phyloP scores from a whole-genome alignment of 2,113 vertebrate genomes.

The Nansenia antarctica region DNA sequence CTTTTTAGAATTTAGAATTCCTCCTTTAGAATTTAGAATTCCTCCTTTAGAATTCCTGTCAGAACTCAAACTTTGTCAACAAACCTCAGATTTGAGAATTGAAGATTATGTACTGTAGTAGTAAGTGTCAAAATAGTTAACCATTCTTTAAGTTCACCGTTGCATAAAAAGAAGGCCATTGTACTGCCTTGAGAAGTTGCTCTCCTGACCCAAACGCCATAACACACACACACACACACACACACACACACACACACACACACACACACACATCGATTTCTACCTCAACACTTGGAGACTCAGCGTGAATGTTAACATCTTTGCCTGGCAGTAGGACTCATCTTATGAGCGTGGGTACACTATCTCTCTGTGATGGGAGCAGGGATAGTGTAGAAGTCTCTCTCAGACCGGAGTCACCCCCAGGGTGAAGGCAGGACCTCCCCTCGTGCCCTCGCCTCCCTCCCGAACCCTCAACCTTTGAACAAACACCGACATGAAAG shows the following conservation, averaged over 20 bases:
- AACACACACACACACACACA: background rate
- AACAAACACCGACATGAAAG: constrained; percentile 13
- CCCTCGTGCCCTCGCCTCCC: background rate
- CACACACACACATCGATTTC: background rate
- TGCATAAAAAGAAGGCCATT: no score
- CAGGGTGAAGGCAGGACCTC: background rate
- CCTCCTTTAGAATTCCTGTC: no score
- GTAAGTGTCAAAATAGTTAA: no score
- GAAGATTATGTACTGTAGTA: no score
- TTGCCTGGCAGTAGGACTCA: constrained; percentile 4
- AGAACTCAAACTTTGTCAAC: no score
- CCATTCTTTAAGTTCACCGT: no score
- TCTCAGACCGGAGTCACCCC: background rate
- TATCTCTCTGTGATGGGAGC: constrained; percentile 6
- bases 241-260: background rate
- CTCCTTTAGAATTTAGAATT: no score
- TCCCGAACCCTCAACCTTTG: background rate
- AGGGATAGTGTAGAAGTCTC: background rate
- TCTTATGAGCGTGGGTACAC: background rate
- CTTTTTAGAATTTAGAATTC: no score
- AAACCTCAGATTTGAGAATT: no score
- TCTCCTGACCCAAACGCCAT: no score
- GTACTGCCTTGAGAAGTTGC: no score
- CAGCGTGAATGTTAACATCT: background rate
- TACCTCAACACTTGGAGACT: background rate